A percentile compares a stretch with the other conserved stretches of the same genome.
These are phyloP conservation scores for Staurois parvus DNA, from an alignment of 2,797 vertebrate genomes.

Conservation along the genomic window DNA sequence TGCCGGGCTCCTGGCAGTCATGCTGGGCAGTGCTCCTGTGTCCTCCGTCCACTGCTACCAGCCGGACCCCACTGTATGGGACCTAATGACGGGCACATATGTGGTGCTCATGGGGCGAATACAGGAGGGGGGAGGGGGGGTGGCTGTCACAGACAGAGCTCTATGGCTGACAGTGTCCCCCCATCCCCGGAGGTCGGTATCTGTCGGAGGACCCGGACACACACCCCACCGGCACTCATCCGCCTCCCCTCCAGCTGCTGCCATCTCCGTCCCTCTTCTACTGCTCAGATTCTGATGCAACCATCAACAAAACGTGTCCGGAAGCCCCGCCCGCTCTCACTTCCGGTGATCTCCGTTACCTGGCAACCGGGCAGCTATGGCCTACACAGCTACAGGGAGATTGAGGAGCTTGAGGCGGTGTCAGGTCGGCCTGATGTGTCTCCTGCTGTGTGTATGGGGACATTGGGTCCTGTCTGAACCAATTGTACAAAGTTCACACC, in stretches of 20 bases:
- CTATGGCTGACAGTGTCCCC: background rate
- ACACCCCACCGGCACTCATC: conserved; percentile 74
- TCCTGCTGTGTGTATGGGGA: too few species aligned
- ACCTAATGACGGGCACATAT: too few species aligned
- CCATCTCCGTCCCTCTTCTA: conserved; percentile 72
- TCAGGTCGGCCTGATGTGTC: too few species aligned
- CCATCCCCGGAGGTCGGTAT: background rate
- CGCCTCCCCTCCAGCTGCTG: conserved; percentile 74
- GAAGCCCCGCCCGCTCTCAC: conserved; percentile 70
- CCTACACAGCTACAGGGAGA: background rate
- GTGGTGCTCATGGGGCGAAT: too few species aligned
- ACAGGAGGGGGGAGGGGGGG: background rate
- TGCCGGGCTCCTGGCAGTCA: too few species aligned
- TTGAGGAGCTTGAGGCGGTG: background rate
- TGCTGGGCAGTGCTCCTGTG: too few species aligned
- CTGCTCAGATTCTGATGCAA: conserved; percentile 85
- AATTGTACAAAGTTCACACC: background rate
- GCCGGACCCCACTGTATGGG: too few species aligned
- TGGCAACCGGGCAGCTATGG: conserved; percentile 63
- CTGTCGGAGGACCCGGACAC: background rate
- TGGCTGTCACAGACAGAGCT: background rate
- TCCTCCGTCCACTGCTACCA: too few species aligned
- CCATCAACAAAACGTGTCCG: conserved; percentile 76
- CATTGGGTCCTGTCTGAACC: too few species aligned
- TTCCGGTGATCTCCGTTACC: conserved; percentile 71